Evolutionary conservation across 2,113 vertebrate species (phyloP).

Genomic region (Notechis scutatus): DNA sequence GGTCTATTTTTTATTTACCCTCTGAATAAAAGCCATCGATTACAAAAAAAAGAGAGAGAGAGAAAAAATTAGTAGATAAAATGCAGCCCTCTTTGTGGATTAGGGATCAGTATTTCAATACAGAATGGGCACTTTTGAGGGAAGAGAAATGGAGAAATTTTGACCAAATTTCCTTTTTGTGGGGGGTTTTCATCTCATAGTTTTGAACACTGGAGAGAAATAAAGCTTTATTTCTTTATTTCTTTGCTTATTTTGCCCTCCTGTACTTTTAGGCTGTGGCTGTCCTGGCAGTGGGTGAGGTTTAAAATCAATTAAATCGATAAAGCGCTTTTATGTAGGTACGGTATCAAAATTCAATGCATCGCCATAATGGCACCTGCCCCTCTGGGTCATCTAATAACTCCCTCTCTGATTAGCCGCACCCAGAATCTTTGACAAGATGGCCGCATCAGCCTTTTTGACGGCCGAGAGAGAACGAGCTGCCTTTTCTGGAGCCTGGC

Average conservation of each 20-base stretch:
- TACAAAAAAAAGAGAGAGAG: not conserved
- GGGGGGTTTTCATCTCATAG: not conserved
- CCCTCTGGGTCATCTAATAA: not conserved
- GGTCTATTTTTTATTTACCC: not conserved
- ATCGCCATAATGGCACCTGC: not conserved
- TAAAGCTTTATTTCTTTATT: not conserved
- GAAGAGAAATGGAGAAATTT: too few species aligned
- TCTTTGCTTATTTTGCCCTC: not conserved
- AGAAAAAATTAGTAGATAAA: not conserved
- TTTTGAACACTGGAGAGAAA: not conserved
- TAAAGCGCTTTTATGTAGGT: not conserved
- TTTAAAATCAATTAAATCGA: not conserved
- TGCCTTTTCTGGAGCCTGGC: not conserved
- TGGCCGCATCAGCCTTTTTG: not conserved
- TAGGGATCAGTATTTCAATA: too few species aligned
- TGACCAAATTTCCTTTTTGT: not conserved
- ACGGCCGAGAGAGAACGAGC: not conserved
- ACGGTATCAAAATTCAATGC: not conserved
- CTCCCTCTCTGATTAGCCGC: not conserved
- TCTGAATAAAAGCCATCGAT: too few species aligned
- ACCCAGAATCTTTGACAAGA: not conserved
- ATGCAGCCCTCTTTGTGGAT: not conserved
- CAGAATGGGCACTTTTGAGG: not conserved
- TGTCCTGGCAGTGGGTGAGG: not conserved
- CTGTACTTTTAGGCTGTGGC: not conserved